These are phyloP conservation scores for Adrianichthys oophorus DNA, from an alignment of 2,797 vertebrate genomes.

Conservation along the genomic window DNA sequence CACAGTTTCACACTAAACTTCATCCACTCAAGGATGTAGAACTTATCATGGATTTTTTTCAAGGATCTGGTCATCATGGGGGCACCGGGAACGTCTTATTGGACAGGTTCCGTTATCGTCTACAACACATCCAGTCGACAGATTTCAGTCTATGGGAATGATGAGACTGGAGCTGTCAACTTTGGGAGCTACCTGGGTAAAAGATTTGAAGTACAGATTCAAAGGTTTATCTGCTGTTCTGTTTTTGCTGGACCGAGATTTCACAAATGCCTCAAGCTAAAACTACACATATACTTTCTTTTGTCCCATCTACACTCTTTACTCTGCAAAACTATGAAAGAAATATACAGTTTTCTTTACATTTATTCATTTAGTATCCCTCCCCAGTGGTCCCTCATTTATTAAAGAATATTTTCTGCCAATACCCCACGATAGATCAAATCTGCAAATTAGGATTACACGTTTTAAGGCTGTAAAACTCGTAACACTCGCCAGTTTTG, in stretches of 20 bases:
- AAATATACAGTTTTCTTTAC: no score
- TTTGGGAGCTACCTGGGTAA: slow-evolving; percentile 94
- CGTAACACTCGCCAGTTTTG: no score
- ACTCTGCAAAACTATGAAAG: not conserved
- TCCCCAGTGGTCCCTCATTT: no score
- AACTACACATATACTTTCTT: not conserved
- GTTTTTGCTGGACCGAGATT: not conserved
- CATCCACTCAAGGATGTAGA: not conserved
- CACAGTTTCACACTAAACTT: not conserved
- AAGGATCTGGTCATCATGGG: slow-evolving; percentile 96
- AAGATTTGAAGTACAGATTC: not conserved
- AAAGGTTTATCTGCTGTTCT: not conserved
- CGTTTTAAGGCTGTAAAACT: no score
- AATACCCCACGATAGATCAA: no score
- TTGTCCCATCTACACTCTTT: not conserved
- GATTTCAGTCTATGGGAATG: slow-evolving; percentile 81
- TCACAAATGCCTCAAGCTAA: not conserved
- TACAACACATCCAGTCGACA: slow-evolving; percentile 81
- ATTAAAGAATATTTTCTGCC: no score
- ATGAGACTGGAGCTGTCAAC: slow-evolving; percentile 75
- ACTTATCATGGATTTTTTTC: not conserved
- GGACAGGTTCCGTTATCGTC: slow-evolving; percentile 93
- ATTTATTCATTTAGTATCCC: no score
- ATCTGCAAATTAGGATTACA: no score
- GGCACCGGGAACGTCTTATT: slow-evolving; percentile 91